phyloP scores from a whole-genome alignment of 2,888 invertebrate species.

The Dendrolimus pini region DNA sequence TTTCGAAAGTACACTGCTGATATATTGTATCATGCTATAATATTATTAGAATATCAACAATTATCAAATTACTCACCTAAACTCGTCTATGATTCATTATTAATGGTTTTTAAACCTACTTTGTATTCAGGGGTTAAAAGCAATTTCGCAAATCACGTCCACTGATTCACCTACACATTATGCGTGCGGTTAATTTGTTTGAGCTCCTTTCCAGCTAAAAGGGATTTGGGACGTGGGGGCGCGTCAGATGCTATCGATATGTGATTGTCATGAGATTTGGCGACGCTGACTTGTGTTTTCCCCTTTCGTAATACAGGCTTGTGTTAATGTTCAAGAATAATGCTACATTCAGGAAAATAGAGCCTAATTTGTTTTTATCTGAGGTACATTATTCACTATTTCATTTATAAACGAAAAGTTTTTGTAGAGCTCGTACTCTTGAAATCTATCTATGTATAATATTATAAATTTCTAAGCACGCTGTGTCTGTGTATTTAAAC shows the following conservation, averaged over 20 bases:
- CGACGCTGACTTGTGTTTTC: background rate
- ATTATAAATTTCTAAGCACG: too few species aligned
- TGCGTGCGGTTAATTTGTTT: constrained; percentile 32
- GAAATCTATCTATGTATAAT: too few species aligned
- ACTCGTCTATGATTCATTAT: constrained; percentile 34
- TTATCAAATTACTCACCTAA: constrained; percentile 9
- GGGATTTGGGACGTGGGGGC: constrained; percentile 29
- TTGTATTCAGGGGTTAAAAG: constrained; percentile 51
- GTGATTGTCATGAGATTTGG: constrained; percentile 20
- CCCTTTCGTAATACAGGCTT: constrained; percentile 8
- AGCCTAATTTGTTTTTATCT: too few species aligned
- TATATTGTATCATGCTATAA: too few species aligned
- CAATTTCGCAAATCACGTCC: constrained; percentile 59
- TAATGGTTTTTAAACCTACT: constrained; percentile 33
- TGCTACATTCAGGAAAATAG: too few species aligned
- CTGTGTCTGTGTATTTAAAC: too few species aligned
- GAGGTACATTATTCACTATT: background rate
- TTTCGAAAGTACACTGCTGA: too few species aligned
- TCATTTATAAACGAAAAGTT: too few species aligned
- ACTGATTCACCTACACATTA: constrained; percentile 48
- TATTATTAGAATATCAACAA: background rate
- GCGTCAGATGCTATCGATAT: constrained; percentile 38
- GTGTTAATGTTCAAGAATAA: too few species aligned
- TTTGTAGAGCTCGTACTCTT: too few species aligned
- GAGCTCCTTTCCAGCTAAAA: constrained; percentile 39